A percentile compares a stretch with the other conserved stretches of the same genome.
These are phyloP conservation scores for Opisthocomus hoazin DNA, from an alignment of 2,113 vertebrate species.

Conservation along the genomic window DNA sequence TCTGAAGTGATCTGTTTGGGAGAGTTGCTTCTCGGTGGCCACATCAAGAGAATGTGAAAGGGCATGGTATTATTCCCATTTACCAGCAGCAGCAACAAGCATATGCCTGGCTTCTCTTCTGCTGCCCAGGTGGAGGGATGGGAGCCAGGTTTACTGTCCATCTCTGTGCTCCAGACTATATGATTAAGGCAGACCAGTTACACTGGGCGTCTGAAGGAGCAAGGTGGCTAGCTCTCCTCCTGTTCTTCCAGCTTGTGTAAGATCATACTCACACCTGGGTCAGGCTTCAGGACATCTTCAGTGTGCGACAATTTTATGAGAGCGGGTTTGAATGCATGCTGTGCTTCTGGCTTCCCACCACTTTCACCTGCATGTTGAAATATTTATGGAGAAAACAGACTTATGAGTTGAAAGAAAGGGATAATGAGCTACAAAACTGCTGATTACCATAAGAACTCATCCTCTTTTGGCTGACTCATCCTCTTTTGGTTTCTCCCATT, in stretches of 20 bases:
- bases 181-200: neutral
- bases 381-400: neutral
- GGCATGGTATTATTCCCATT: neutral
- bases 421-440: neutral
- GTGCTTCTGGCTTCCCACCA: neutral
- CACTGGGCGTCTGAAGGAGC: neutral
- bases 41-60: neutral
- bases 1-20: neutral
- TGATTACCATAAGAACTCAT: neutral
- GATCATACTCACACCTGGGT: neutral
- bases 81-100: neutral
- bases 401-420: neutral
- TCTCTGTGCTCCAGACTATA: neutral
- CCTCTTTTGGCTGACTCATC: neutral
- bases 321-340: neutral
- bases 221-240: neutral
- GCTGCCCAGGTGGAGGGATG: neutral
- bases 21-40: neutral
- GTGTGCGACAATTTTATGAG: neutral
- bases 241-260: neutral
- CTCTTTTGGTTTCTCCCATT: neutral
- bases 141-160: neutral
- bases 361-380: neutral
- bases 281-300: neutral
- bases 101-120: neutral